phyloP scores from a whole-genome alignment of 2,113 vertebrate species.

The Saguinus midas region DNA sequence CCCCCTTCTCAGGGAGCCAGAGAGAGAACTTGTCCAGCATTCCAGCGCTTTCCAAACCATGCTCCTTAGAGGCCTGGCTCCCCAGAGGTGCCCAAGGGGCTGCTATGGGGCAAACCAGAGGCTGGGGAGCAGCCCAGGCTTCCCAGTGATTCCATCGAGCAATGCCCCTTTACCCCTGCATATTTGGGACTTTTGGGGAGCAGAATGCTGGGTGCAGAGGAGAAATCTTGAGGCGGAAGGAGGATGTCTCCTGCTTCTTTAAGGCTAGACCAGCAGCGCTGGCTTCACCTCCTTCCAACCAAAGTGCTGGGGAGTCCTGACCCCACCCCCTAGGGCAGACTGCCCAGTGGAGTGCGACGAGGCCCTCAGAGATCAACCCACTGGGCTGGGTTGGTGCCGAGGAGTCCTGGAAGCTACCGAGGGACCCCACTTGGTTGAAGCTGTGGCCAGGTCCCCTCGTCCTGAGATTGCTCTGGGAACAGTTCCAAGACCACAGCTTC shows the following conservation, averaged over 20 bases:
- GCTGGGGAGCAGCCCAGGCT: neutral
- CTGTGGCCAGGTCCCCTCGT: neutral
- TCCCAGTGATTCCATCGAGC: neutral
- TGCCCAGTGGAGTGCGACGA: rapidly evolving
- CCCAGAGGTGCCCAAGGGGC: neutral
- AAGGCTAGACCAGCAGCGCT: neutral
- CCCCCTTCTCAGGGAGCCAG: neutral
- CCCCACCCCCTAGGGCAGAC: neutral
- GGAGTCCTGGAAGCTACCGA: rapidly evolving
- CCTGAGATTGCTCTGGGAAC: neutral
- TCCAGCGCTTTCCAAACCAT: neutral
- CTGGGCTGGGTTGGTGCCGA: neutral
- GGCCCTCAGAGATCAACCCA: neutral
- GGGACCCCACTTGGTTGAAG: neutral
- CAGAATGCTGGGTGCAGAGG: rapidly evolving
- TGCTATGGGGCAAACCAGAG: neutral
- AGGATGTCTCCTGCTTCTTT: neutral
- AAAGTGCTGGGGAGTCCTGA: neutral
- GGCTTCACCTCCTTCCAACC: neutral
- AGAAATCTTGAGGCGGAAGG: neutral
- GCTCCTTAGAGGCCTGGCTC: neutral
- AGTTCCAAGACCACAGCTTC: slow-evolving; percentile 23
- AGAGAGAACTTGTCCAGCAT: too few relatives aligned
- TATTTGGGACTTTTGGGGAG: neutral
- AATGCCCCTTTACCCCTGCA: neutral